phyloP scores from a whole-genome alignment of 2,113 vertebrate genomes.

The Leiothrix lutea region DNA sequence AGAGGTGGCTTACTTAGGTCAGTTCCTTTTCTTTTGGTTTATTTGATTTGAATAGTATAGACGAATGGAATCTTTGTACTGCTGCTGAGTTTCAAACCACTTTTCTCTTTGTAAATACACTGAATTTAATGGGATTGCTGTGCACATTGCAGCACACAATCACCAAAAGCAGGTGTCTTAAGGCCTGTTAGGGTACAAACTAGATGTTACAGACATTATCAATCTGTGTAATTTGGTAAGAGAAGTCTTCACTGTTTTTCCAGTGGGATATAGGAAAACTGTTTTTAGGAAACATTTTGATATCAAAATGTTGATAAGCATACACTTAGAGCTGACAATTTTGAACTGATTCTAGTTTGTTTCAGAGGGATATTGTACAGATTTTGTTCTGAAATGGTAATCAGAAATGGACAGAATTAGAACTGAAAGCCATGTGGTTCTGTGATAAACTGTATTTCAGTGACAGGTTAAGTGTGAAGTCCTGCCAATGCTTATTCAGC shows the following conservation, averaged over 20 bases:
- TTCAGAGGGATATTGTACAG: not conserved
- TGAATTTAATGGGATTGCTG: not conserved
- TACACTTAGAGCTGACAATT: not conserved
- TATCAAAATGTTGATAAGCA: not conserved
- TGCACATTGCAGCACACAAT: not conserved
- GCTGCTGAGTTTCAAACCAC: not conserved
- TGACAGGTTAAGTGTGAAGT: not conserved
- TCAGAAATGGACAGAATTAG: not conserved
- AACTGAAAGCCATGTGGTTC: not conserved
- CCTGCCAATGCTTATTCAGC: not conserved
- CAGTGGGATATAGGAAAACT: not conserved
- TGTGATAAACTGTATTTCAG: not conserved
- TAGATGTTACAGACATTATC: not conserved
- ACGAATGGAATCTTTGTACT: not conserved
- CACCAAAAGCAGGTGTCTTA: not conserved
- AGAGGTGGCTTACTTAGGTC: constrained; percentile 89
- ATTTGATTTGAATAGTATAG: not conserved
- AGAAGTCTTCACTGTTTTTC: not conserved
- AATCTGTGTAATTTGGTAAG: not conserved
- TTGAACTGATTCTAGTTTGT: not conserved
- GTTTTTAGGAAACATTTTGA: not conserved
- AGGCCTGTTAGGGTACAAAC: not conserved
- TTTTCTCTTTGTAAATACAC: not conserved
- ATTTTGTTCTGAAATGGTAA: not conserved
- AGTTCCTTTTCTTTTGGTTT: not conserved